Evolutionary conservation across 2,888 invertebrate species (phyloP).

Genomic region (Nesidiocoris tenuis): DNA sequence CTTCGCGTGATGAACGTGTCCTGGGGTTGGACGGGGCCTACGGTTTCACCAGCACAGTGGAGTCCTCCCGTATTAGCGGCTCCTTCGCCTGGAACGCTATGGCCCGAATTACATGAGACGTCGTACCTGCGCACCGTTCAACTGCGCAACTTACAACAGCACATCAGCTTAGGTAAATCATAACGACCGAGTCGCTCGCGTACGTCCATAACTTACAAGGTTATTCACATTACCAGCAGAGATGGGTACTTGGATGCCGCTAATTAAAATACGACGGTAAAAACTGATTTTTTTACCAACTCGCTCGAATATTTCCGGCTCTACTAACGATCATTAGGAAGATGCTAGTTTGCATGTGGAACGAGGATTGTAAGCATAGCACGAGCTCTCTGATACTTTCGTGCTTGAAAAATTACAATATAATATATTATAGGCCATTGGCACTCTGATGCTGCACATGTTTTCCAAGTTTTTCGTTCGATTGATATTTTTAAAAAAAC

Average conservation of each 20-base stretch:
- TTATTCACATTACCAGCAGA: slow-evolving; percentile 21
- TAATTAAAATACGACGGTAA: background rate
- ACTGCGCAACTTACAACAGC: background rate
- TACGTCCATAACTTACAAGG: slow-evolving; percentile 32
- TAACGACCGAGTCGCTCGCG: slow-evolving; percentile 14
- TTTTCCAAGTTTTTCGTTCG: too few relatives aligned
- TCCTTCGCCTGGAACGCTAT: slow-evolving; percentile 29
- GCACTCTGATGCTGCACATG: too few relatives aligned
- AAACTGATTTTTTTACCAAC: background rate
- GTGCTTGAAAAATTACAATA: too few relatives aligned
- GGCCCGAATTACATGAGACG: slow-evolving; percentile 33
- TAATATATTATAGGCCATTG: too few relatives aligned
- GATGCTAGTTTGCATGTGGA: background rate
- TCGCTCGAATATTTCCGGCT: background rate
- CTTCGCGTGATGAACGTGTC: too few relatives aligned
- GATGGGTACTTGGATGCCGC: background rate
- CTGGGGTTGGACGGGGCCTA: too few relatives aligned
- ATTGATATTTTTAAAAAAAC: too few relatives aligned
- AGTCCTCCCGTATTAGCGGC: slow-evolving; percentile 8
- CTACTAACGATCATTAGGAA: background rate
- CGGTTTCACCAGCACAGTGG: background rate
- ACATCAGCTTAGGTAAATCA: slow-evolving; percentile 13
- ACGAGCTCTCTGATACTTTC: too few relatives aligned
- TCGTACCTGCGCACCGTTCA: slow-evolving; percentile 6
- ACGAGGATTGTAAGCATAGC: too few relatives aligned